phyloP scores from a whole-genome alignment of 2,888 invertebrate genomes.

The Belgica antarctica region DNA sequence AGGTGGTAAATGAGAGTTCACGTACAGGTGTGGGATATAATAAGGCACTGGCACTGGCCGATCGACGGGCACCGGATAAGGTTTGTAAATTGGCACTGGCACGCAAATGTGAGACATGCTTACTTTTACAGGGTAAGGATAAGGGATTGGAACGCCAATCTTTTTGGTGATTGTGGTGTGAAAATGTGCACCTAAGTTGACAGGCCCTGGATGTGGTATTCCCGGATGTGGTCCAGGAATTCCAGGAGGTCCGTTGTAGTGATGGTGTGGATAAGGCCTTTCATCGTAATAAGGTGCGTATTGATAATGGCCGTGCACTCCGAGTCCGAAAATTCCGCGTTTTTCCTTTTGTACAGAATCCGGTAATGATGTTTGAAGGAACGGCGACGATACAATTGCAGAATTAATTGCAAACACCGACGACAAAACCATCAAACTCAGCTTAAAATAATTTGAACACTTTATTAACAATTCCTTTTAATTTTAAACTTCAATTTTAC shows the following conservation, averaged over 20 bases:
- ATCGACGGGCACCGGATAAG: slow-evolving; percentile 23
- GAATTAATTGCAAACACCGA: slow-evolving; percentile 2
- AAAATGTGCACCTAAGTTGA: slow-evolving; percentile 27
- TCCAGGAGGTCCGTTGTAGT: not conserved
- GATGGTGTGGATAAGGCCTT: not conserved
- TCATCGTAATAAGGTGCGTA: slow-evolving; percentile 15
- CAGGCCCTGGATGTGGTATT: not conserved
- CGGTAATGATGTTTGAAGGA: not conserved
- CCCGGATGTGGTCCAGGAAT: not conserved
- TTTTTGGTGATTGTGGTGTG: slow-evolving; percentile 38
- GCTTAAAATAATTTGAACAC: slow-evolving; percentile 1
- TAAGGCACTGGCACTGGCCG: slow-evolving; percentile 2
- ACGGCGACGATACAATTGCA: not conserved
- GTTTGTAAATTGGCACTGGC: slow-evolving; percentile 29
- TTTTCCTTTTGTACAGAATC: slow-evolving; percentile 25
- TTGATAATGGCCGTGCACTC: slow-evolving; percentile 25
- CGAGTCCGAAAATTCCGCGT: slow-evolving; percentile 31
- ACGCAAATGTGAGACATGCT: slow-evolving; percentile 16
- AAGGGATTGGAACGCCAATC: slow-evolving; percentile 34
- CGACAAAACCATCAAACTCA: slow-evolving; percentile 25
- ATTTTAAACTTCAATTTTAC: not conserved
- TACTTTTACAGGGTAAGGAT: slow-evolving; percentile 39
- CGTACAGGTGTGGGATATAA: not conserved
- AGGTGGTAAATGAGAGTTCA: not conserved
- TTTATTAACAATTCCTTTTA: not conserved